Evolutionary conservation across 1,140 invertebrate species (phyloP).

Genomic region (Phenacoccus solenopsis): DNA sequence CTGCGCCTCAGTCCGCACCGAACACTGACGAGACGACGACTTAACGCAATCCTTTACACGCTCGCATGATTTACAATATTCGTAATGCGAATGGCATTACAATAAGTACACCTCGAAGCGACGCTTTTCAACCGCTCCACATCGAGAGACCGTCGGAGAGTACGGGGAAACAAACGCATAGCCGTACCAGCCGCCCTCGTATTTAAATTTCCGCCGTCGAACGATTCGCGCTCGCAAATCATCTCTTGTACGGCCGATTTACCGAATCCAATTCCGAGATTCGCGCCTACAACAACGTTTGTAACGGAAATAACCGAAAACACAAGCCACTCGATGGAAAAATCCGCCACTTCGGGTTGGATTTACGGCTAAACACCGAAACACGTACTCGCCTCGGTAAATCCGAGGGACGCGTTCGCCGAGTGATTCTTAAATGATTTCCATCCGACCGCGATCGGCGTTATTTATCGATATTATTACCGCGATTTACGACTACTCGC

Average conservation of each 20-base stretch:
- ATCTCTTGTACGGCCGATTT: background rate
- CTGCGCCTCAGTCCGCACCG: no score
- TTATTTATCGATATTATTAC: background rate
- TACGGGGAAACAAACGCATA: no score
- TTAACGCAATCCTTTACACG: background rate
- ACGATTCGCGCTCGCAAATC: background rate
- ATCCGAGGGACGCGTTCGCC: no score
- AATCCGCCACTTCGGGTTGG: background rate
- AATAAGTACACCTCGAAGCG: background rate
- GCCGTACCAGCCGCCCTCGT: background rate
- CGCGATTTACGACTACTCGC: background rate
- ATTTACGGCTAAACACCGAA: background rate
- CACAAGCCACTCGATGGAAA: background rate
- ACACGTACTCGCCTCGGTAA: background rate
- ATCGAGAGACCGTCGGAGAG: no score
- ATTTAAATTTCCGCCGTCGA: background rate
- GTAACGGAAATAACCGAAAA: background rate
- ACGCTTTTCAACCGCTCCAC: background rate
- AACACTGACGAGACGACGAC: no score
- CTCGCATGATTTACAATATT: constrained; percentile 2
- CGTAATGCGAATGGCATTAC: background rate
- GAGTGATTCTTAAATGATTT: background rate
- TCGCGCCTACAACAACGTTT: background rate
- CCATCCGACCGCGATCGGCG: background rate
- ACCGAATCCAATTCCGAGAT: background rate